phyloP scores from a whole-genome alignment of 1,140 invertebrate genomes.

The Homarus americanus region DNA sequence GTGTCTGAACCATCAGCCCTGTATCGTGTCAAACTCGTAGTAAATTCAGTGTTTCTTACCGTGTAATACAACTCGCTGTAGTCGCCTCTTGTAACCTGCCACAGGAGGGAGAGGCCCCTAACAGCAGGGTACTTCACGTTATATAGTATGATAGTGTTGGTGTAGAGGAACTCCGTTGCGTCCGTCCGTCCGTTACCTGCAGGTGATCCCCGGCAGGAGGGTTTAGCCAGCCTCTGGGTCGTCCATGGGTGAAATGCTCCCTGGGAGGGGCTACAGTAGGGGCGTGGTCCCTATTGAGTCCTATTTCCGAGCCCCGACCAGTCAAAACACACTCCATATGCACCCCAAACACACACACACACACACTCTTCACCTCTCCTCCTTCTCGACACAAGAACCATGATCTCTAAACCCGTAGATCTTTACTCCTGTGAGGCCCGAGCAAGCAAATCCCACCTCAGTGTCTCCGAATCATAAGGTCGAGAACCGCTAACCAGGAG shows the following conservation, averaged over 20 bases:
- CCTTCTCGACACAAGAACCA: neutral
- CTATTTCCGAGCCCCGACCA: constrained; percentile 27
- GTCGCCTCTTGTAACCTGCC: no score
- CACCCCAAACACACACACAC: neutral
- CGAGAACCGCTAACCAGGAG: neutral
- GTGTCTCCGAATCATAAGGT: neutral
- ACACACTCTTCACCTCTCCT: neutral
- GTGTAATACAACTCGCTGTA: no score
- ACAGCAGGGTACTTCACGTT: no score
- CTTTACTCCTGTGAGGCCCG: neutral
- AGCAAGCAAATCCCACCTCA: neutral
- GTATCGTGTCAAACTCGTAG: no score
- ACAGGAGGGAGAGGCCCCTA: no score
- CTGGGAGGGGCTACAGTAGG: neutral
- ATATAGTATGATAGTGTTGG: no score
- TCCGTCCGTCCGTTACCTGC: constrained; percentile 20
- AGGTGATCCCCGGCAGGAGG: neutral
- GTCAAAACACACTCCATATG: constrained; percentile 59
- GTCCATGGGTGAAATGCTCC: constrained; percentile 21
- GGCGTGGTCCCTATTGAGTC: constrained; percentile 37
- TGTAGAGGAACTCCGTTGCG: no score
- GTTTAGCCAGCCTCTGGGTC: neutral
- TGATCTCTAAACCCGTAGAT: neutral
- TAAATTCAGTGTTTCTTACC: no score
- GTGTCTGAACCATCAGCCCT: no score